These are phyloP conservation scores for Plebejus argus DNA, from an alignment of 2,888 invertebrate species.

Conservation along the genomic window DNA sequence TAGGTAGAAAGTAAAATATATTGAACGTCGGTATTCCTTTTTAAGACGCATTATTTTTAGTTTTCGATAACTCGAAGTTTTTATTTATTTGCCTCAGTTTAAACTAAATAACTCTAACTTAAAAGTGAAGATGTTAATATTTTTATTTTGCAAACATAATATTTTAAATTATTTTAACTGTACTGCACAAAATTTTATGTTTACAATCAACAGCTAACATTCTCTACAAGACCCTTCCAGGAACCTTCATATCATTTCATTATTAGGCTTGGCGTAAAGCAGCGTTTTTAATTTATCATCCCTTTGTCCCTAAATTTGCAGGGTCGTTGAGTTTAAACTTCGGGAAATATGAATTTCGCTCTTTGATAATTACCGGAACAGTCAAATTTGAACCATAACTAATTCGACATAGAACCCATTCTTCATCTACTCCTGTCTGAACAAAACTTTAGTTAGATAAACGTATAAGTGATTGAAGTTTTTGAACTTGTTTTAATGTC, in stretches of 20 bases:
- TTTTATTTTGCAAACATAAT: too few relatives aligned
- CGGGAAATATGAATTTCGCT: constrained; percentile 68
- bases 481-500: constrained; percentile 24
- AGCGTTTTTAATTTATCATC: constrained; percentile 73
- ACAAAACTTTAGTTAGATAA: constrained; percentile 35
- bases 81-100: too few relatives aligned
- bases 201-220: background rate
- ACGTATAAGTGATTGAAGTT: constrained; percentile 14
- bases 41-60: too few relatives aligned
- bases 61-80: too few relatives aligned
- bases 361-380: constrained; percentile 9
- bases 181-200: background rate
- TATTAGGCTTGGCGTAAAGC: constrained; percentile 61
- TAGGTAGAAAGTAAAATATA: too few relatives aligned
- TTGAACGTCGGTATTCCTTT: too few relatives aligned
- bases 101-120: too few relatives aligned
- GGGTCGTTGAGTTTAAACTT: constrained; percentile 59
- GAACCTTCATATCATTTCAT: constrained; percentile 47
- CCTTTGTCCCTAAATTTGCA: constrained; percentile 70
- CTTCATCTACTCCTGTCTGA: background rate
- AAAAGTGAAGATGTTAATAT: too few relatives aligned
- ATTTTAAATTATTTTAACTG: too few relatives aligned
- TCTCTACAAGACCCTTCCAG: constrained; percentile 47
- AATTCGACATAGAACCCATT: background rate
- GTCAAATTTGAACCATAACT: background rate